phyloP scores from a whole-genome alignment of 2,888 invertebrate species.

The Noctua janthe region DNA sequence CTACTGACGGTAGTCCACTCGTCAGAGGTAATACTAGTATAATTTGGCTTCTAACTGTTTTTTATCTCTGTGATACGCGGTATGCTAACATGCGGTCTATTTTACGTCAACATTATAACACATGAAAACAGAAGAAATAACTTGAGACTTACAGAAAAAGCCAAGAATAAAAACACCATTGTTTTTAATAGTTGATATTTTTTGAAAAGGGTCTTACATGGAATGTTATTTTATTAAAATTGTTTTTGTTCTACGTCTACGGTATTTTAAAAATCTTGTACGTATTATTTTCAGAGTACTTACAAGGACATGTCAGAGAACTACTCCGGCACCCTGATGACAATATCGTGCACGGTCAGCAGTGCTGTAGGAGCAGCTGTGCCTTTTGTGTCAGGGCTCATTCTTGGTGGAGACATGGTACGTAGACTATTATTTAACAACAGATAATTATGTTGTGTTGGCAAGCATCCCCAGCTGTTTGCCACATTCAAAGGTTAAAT shows the following conservation, averaged over 20 bases:
- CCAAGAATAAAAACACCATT: neutral
- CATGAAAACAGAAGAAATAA: neutral
- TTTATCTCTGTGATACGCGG: neutral
- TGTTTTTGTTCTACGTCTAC: neutral
- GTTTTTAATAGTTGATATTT: too few species aligned
- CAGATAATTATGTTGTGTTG: neutral
- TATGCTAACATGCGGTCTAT: neutral
- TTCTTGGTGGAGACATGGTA: slow-evolving; percentile 76
- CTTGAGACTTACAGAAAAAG: neutral
- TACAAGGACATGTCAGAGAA: slow-evolving; percentile 82
- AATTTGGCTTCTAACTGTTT: neutral
- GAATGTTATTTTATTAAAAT: too few species aligned
- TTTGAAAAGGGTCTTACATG: too few species aligned
- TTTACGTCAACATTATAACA: neutral
- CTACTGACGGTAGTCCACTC: neutral
- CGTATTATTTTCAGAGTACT: slow-evolving; percentile 72
- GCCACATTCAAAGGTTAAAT: neutral
- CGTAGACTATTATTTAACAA: slow-evolving; percentile 22
- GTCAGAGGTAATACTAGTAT: neutral
- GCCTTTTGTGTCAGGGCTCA: slow-evolving; percentile 75
- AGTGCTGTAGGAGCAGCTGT: slow-evolving; percentile 75
- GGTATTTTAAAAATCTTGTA: neutral
- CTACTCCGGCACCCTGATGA: slow-evolving; percentile 76
- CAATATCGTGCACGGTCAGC: slow-evolving; percentile 77
- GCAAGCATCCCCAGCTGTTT: neutral